Evolutionary conservation across 2,797 vertebrate genomes (phyloP).

Genomic region (Spinibarbus caldwelli): DNA sequence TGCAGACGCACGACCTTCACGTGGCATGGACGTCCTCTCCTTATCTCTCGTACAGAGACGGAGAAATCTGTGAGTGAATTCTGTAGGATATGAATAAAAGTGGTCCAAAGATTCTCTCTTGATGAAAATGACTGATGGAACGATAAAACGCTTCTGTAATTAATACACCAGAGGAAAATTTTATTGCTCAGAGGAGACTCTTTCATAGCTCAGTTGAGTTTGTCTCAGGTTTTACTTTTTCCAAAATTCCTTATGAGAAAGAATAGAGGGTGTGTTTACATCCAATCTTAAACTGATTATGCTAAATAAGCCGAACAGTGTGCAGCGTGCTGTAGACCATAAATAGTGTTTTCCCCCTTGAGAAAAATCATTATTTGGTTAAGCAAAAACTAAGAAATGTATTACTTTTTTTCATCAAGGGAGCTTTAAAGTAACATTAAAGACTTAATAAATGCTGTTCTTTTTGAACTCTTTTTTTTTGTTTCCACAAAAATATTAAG

Average conservation of each 20-base stretch:
- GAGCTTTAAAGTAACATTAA: background rate
- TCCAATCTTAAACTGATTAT: background rate
- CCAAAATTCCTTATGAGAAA: background rate
- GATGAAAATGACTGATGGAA: conserved; percentile 25
- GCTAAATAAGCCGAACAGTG: background rate
- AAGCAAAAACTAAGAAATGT: background rate
- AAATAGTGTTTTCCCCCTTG: background rate
- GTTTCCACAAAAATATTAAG: background rate
- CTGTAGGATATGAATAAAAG: conserved; percentile 41
- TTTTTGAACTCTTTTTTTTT: background rate
- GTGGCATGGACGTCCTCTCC: conserved; percentile 45
- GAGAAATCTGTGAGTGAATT: conserved; percentile 28
- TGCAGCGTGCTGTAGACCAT: background rate
- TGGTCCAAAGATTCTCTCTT: conserved; percentile 41
- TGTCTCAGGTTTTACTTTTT: background rate
- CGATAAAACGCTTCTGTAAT: conserved; percentile 27
- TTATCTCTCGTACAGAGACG: conserved; percentile 33
- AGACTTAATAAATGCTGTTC: background rate
- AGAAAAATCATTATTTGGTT: background rate
- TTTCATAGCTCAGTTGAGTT: background rate
- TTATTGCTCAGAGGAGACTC: conserved; percentile 23
- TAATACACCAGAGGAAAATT: conserved; percentile 27
- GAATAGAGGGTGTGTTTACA: background rate
- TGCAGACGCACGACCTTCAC: conserved; percentile 63
- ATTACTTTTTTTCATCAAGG: background rate